Base-by-base conservation (phyloP, 2,888 invertebrate species). In the Pandemis corylana region DNA sequence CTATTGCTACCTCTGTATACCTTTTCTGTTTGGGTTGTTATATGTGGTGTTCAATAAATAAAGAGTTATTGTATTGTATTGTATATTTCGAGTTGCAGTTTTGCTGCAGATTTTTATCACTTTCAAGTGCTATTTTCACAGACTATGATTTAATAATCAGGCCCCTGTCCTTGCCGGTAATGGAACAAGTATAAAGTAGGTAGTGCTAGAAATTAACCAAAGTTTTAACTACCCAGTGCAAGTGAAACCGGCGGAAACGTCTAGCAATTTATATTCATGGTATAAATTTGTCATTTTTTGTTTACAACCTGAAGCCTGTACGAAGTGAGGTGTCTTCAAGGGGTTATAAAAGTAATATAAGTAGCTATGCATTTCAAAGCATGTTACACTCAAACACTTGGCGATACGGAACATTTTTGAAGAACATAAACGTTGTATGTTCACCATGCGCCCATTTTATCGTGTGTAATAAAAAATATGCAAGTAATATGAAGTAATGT, bases 401-500 rank as follows among this genome's bases (percentile, higher is more conserved):
- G 20, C 6, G n/a, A 0, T 28, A 74, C 59, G 69, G 61, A 36
- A n/a, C n/a, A 53, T 62, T 20, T 75, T 75, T 46, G 7, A 62
- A 62, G 15, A 41, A 7, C 4, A 10, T 9, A 62, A 13, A 44
- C 5, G 15, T n/a, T 53, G 63, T 53, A 41, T 42, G 44, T 67
- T 67, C 0, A 36, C 46, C 63, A 71, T 56, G 67, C 61, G 62
- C 68, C 51, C 70, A 42, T 69, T 62, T 66, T 70, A 69, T 51
- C 28, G 64, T 68, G 64, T 20, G 71, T 75, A 75, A 71, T 75
- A 75, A 75, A 75, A 70, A 66, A 71, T 75, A 71, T 75, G 75
- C 75, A 67, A 62, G 75, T 75, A 75, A 75, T 75, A 71, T 75
- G 75, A 49, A 75, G 71, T 75, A 71, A 75, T 71, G 75, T 63